These are phyloP conservation scores for Carcharodon carcharias DNA, from an alignment of 2,797 vertebrate genomes.

Conservation along the genomic window DNA sequence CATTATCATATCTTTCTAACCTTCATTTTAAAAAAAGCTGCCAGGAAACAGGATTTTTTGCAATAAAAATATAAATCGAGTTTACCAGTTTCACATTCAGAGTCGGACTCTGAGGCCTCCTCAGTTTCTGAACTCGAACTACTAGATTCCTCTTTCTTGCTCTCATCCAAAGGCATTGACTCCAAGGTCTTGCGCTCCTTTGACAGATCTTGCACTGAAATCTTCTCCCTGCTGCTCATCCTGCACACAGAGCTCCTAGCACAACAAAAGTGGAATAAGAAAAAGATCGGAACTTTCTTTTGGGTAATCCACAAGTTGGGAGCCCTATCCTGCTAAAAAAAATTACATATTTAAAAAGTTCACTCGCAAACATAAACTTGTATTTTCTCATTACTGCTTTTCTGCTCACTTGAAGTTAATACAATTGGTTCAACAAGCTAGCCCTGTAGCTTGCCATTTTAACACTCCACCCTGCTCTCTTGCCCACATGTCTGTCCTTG, in stretches of 20 bases:
- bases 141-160: conserved; percentile 53
- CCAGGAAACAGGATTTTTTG: neutral
- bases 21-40: neutral
- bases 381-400: neutral
- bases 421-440: neutral
- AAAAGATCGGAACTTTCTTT: neutral
- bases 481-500: too few species aligned
- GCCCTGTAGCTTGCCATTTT: too few species aligned
- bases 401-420: neutral
- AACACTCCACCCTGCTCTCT: too few species aligned
- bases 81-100: conserved; percentile 20
- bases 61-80: neutral
- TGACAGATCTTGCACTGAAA: conserved; percentile 79
- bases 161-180: conserved; percentile 56
- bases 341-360: neutral
- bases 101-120: neutral
- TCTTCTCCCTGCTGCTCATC: conserved; percentile 88
- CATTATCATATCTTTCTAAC: neutral
- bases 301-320: neutral
- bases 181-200: conserved; percentile 74
- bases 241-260: conserved; percentile 76
- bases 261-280: neutral
- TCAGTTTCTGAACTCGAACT: conserved; percentile 45
- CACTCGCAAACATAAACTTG: neutral
- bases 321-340: neutral